Evolutionary conservation across 2,113 vertebrate genomes (phyloP).

Genomic region (Eidolon helvum): DNA sequence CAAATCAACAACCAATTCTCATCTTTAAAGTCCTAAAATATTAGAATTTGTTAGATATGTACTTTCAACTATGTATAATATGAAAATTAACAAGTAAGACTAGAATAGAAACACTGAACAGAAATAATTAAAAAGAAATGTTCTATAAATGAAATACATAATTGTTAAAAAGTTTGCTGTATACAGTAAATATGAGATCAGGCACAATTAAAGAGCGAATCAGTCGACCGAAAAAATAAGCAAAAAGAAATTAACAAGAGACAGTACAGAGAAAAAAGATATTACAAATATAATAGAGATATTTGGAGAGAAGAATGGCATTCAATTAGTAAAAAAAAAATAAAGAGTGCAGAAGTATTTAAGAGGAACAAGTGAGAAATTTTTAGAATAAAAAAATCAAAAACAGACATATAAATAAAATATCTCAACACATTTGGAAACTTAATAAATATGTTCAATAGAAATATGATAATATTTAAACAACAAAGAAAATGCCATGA

Average conservation of each 20-base stretch:
- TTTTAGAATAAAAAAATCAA: conserved; percentile 6
- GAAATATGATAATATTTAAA: neutral
- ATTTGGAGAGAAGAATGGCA: neutral
- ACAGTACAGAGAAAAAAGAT: neutral
- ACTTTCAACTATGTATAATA: neutral
- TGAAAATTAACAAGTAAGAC: neutral
- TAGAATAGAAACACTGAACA: neutral
- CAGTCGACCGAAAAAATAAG: neutral
- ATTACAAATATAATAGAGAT: neutral
- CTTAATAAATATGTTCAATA: neutral
- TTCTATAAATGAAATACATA: neutral
- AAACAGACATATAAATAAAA: neutral
- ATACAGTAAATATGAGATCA: neutral
- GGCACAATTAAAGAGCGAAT: conserved; percentile 24
- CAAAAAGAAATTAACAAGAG: neutral
- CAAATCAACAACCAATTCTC: neutral
- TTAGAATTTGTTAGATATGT: neutral
- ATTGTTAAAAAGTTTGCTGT: neutral
- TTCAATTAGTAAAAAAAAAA: neutral
- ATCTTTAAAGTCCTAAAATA: neutral
- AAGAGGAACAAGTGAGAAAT: neutral
- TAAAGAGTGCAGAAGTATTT: neutral
- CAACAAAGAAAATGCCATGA: neutral
- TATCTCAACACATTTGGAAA: neutral
- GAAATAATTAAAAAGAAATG: neutral